Evolutionary conservation across 2,888 invertebrate genomes (phyloP), one percentile per base, ranked within the genome.

Genomic region (Dilophus febrilis): DNA sequence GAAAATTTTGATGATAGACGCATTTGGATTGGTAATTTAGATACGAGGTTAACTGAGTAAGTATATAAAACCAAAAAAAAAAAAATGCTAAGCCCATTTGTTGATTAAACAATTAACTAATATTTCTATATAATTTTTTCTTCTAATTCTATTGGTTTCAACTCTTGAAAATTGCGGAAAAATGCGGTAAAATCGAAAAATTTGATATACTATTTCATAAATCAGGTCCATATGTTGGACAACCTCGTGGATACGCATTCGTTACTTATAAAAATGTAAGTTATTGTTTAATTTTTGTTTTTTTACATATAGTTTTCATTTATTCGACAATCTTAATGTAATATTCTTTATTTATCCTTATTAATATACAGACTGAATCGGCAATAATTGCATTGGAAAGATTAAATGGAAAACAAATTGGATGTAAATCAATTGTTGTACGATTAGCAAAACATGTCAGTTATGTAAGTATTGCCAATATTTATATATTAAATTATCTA

Each of bases 141-240:
- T 36, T 32, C 14, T 19, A 6, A 22, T 54, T 68, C 73, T 77
- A 84, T 78, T 70, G 87, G 87, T 88, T 78, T 78, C 82, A 88
- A 75, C 77, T 94, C 71, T 71, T 94, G 67, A 92, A 92, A 85
- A 76, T 92, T 68, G 74, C 88, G 67, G 88, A 91, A 76, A 82
- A 83, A 74, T 82, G 84, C 73, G 92, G 92, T 61, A 70, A 74
- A 58, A 83, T 92, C 57, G 85, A 87, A 68, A 90, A 91, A 76
- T 91, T 92, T 67, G 92, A 94, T 67, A 81, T 91, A 66, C 74
- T 94, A 49, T 91, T 90, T 61, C 90, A 92, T 64, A 87, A 88
- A 49, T 77, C 79, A 48, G 92, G 92, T 49, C 87, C 90, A 30
- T 73, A 82, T 49, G 74, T 77, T 49, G 91, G 91, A 38, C 85